Evolutionary conservation across 2,113 vertebrate genomes (phyloP).

Genomic region (Pelmatolapia mariae): DNA sequence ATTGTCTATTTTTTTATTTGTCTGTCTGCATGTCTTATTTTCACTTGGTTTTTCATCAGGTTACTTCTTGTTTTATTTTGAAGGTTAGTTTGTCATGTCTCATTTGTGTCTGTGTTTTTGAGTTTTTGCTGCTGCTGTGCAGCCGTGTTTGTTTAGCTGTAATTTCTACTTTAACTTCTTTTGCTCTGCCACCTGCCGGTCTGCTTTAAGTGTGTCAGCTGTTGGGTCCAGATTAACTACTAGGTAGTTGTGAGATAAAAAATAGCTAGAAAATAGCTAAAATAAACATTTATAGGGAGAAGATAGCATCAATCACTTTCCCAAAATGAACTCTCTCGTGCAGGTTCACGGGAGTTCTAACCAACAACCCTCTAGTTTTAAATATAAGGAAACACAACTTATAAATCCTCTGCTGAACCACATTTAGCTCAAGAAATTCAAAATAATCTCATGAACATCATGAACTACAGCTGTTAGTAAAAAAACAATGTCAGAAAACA

Average conservation of each 20-base stretch:
- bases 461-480: neutral
- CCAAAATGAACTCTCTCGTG: neutral
- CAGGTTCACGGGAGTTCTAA: neutral
- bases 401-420: neutral
- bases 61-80: neutral
- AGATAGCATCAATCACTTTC: neutral
- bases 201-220: neutral
- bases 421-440: neutral
- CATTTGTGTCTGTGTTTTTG: neutral
- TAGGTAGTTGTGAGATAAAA: neutral
- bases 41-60: neutral
- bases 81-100: neutral
- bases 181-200: neutral
- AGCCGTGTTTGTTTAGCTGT: neutral
- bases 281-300: neutral
- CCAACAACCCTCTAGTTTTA: neutral
- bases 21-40: neutral
- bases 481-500: neutral
- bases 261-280: no score
- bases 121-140: neutral
- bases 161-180: neutral
- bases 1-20: neutral
- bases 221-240: neutral
- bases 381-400: neutral
- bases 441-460: neutral